Base-by-base conservation (phyloP, 2,113 vertebrate species). In the Pterocles burchelli region DNA sequence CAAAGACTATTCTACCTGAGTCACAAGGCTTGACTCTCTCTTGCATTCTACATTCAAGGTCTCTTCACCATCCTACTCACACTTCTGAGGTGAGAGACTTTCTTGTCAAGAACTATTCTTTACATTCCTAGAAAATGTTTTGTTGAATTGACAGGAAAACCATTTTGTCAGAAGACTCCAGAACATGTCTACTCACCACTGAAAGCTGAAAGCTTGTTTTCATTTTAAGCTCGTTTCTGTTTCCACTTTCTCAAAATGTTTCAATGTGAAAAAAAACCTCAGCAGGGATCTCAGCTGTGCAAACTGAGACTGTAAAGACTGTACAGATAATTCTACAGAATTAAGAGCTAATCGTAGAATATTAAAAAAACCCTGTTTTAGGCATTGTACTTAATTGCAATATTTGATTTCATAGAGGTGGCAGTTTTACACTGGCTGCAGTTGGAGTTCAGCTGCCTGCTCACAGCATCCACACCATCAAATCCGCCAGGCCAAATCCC, bases 131-230 rank as follows among this genome's bases (percentile, higher is more conserved):
- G 51, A n/a, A 83, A 76, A 90, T 29, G 46, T 58, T 80, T 68
- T 77, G 36, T 72, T 80, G 88, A 88, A 86, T 31, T 84, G 75
- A 71, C 82, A 93, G 83, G 59, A 86, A 95, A 93, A 46, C 11
- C 55, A 67, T 65, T 92, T 83, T 62, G 55, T 62, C 72, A 77
- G 85, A 77, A 68, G 62, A 45, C 58, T 83, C 62, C 34, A 62
- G 67, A 80, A 70, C 31, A 15, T 6, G 21, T 52, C 67, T 85
- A 13, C 54, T 88, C 45, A 52, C 49, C 15, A 57, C 26, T 58
- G 17, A 43, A 43, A 93, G 51, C 59, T 71, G 68, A 63, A 90
- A 81, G 10, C 62, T 63, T 80, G 55, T 84, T 94, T 88, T 88
- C 25, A 43, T 77, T 86, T 62, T 62, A 45, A 92, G 11, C 24